phyloP scores from a whole-genome alignment of 2,888 invertebrate genomes.

The Sialis fuliginosa region DNA sequence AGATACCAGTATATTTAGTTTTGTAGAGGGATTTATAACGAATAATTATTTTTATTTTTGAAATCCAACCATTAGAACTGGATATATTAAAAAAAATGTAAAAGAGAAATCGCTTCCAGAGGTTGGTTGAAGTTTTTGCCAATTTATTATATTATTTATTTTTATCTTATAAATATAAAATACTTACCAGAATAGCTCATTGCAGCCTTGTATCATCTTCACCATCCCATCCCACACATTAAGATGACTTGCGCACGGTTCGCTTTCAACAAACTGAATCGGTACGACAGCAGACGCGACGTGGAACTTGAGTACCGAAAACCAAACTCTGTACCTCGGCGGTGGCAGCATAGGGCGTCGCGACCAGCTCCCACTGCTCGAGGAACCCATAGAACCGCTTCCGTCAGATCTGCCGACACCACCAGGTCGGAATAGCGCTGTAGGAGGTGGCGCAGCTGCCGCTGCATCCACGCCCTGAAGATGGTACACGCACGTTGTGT shows the following conservation, averaged over 20 bases:
- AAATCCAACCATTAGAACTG: no score
- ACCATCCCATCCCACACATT: conserved; percentile 78
- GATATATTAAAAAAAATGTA: no score
- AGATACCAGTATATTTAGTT: no score
- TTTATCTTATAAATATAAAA: background rate
- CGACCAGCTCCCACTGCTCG: conserved; percentile 19
- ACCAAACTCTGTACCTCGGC: conserved; percentile 64
- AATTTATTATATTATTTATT: no score
- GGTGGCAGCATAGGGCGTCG: conserved; percentile 34
- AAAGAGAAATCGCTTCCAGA: no score
- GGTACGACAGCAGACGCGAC: conserved; percentile 46
- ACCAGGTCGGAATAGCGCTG: conserved; percentile 34
- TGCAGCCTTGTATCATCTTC: conserved; percentile 52
- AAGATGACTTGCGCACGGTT: conserved; percentile 66
- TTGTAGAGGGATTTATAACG: no score
- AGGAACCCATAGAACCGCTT: conserved; percentile 18
- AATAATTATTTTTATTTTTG: no score
- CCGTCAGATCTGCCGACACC: conserved; percentile 16
- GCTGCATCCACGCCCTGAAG: conserved; percentile 48
- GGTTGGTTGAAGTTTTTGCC: no score
- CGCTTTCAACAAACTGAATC: conserved; percentile 42
- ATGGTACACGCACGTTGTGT: conserved; percentile 78
- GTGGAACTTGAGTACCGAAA: conserved; percentile 74
- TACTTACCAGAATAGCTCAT: conserved; percentile 63
- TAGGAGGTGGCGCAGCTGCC: conserved; percentile 28